Conservation (phyloP, 2,797 vertebrate genomes). For the Rachycentron canadum region DNA sequence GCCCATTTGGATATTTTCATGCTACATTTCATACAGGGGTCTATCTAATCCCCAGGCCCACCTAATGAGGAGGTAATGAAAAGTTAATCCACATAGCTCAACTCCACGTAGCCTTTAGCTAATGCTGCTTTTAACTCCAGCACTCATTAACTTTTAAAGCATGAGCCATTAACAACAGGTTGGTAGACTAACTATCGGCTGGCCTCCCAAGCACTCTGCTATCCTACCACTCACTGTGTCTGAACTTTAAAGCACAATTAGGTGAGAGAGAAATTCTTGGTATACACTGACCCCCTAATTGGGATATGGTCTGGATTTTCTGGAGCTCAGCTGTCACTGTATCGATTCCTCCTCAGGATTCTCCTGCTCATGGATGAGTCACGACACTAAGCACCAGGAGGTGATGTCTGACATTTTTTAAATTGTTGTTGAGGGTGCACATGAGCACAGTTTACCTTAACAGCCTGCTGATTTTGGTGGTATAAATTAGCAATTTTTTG, state of each 20-base stretch:
- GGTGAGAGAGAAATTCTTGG: slow-evolving; percentile 67
- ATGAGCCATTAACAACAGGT: slow-evolving; percentile 86
- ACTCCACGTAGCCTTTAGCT: slow-evolving; percentile 85
- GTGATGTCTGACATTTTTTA: slow-evolving; percentile 47
- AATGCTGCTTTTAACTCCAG: slow-evolving; percentile 86
- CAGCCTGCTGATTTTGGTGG: background rate
- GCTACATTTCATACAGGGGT: slow-evolving; percentile 83
- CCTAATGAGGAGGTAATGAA: slow-evolving; percentile 88
- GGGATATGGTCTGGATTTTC: slow-evolving; percentile 79
- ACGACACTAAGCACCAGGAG: slow-evolving; percentile 45
- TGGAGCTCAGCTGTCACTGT: slow-evolving; percentile 77
- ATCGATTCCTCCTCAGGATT: slow-evolving; percentile 80
- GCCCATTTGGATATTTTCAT: slow-evolving; percentile 80
- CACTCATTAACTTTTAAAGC: slow-evolving; percentile 89
- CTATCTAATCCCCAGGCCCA: slow-evolving; percentile 84
- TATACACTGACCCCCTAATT: slow-evolving; percentile 78
- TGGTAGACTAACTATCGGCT: slow-evolving; percentile 79
- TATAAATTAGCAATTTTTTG: slow-evolving; percentile 7
- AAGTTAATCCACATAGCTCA: slow-evolving; percentile 87
- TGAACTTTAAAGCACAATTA: slow-evolving; percentile 84
- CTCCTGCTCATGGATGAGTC: slow-evolving; percentile 53
- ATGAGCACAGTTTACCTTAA: slow-evolving; percentile 26
- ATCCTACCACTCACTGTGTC: slow-evolving; percentile 68
- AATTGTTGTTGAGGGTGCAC: slow-evolving; percentile 45
- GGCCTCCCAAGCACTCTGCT: slow-evolving; percentile 68